Base-by-base conservation (phyloP, 2,113 vertebrate species). In the Corynorhinus townsendii region DNA sequence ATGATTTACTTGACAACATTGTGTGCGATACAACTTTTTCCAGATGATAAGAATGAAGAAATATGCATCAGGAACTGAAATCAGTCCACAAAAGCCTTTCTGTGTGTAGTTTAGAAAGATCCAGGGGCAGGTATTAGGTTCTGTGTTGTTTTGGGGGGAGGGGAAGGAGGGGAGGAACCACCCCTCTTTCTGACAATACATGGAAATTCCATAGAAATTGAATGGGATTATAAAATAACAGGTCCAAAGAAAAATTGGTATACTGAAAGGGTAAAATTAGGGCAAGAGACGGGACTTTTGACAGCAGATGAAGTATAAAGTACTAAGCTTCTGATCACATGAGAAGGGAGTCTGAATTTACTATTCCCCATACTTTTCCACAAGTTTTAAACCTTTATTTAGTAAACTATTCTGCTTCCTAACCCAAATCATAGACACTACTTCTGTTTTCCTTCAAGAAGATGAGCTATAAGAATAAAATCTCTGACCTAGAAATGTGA, bases 401-500 rank as follows among this genome's bases (percentile, higher is more conserved):
- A 90, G 45, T 80, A n/a, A 96, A 64, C 38, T n/a, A 47, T 80
- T 59, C 11, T 83, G 20, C 17, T 89, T 93, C 33, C 11, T 96
- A 86, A 64, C 28, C 33, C n/a, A 69, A 84, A 82, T 94, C 24
- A 94, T 24, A 68, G 11, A 20, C 52, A 72, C 35, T 62, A 45
- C 14, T 87, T 89, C 20, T 77, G 33, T 95, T 92, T 95, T 86
- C 47, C 45, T 79, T 91, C n/a, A 85, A 90, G 26, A 82, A 86
- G 47, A 66, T n/a, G 26, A 90, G 56, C 62, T 80, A 43, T 54
- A 95, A 90, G 33, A 94, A 86, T 64, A 84, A 54, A 88, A 73
- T 52, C 16, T 56, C 66, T 95, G 90, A 94, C 96, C 95, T 95
- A 94, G 84, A 97, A 93, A 94, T 54, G 5, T 20, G 20, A 38